Conservation (phyloP, 1,140 invertebrate species). For the Drosophila equinoxialis region DNA sequence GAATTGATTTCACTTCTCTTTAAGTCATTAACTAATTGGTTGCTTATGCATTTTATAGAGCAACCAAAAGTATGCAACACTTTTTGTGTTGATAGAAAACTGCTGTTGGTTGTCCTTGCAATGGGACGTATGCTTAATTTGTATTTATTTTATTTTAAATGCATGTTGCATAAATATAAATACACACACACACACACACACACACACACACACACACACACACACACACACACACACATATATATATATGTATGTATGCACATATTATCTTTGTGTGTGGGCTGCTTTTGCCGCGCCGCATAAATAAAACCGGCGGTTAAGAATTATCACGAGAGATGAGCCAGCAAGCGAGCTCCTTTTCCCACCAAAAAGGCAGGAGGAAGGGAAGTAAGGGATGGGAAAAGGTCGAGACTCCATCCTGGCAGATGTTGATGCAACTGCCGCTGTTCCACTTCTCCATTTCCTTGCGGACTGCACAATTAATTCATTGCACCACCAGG, state of each 20-base stretch:
- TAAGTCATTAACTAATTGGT: too few relatives aligned
- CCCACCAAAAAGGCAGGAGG: too few relatives aligned
- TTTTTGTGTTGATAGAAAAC: constrained; percentile 12
- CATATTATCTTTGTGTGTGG: constrained; percentile 43
- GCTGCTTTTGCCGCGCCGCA: constrained; percentile 65
- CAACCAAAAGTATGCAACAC: constrained; percentile 18
- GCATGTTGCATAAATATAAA: constrained; percentile 78
- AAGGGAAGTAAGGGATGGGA: too few relatives aligned
- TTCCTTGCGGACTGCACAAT: constrained; percentile 53
- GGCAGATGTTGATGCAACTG: constrained; percentile 9
- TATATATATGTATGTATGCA: neutral
- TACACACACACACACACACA: constrained; percentile 28
- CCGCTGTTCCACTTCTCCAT: constrained; percentile 30
- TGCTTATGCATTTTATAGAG: constrained; percentile 16
- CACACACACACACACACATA: constrained; percentile 10
- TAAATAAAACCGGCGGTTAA: constrained; percentile 78
- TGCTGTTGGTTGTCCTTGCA: constrained; percentile 24
- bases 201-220: neutral
- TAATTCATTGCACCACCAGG: constrained; percentile 53
- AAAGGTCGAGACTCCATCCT: constrained; percentile 10
- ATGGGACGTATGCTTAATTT: constrained; percentile 73
- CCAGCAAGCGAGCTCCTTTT: neutral
- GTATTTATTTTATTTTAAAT: constrained; percentile 81
- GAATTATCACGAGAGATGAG: constrained; percentile 62
- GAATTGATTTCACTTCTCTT: too few relatives aligned